Evolutionary conservation across 2,797 vertebrate genomes (phyloP), one percentile per base, ranked within the genome.

Genomic region (Ispidina picta): DNA sequence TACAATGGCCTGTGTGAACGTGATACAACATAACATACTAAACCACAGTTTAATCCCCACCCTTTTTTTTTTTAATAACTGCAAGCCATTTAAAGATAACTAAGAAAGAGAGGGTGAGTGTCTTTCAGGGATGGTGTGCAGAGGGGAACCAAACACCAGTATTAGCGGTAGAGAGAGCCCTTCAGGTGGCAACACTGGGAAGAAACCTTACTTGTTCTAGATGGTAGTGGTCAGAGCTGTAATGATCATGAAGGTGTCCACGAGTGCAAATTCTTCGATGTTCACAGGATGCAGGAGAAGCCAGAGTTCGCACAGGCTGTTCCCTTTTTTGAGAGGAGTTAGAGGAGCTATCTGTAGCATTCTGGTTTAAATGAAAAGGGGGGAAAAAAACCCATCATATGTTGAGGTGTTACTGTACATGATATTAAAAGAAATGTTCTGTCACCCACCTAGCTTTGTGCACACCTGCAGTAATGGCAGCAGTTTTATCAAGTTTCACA

Each of bases 311-410:
- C 81, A 98, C 94, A 29, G 98, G 98, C 95, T 97, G 98, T 95
- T 99, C 99, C 94, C 98, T 98, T 95, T 98, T 99, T 94, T 99
- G 99, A 94, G 99, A 99, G 90, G 99, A 99, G 97, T 99, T 99
- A 90, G 99, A 99, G 86, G 99, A 99, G 97, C 99, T 99, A 96
- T 99, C 99, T 62, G 99, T 99, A 94, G 98, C 98, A 65, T 99
- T 99, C 99, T 99, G 97, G 92, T 84, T 77, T 62, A 86, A 93
- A 71, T 44, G 84, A 88, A 91, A 77, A 96, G 44, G 13, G 60
- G n/a, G n/a, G 31, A 9, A 18, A 48, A 69, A 23, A 39, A 39
- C 37, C 17, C 6, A 1, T 92, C 58, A 86, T 5, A 58, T 22
- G 12, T 76, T 51, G 86, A 89, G 69, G 56, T 74, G 55, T 55